Evolutionary conservation across 2,888 invertebrate genomes (phyloP).

Genomic region (Nysson spinosus): DNA sequence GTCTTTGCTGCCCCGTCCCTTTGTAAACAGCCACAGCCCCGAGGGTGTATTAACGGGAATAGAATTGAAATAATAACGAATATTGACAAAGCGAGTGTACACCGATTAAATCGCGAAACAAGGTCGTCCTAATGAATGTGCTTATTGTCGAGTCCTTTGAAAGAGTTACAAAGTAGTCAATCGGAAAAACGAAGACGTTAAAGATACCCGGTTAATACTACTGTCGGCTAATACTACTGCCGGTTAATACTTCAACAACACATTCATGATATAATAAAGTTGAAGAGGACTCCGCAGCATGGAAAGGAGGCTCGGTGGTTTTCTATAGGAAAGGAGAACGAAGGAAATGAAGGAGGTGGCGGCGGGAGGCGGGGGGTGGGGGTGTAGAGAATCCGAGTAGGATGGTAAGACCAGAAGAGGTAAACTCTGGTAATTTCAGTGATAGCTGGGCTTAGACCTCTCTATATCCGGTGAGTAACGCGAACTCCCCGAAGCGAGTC

Average conservation of each 20-base stretch:
- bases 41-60: too few relatives aligned
- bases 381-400: slow-evolving; percentile 28
- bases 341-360: slow-evolving; percentile 28
- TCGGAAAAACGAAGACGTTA: too few relatives aligned
- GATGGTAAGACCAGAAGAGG: slow-evolving; percentile 57
- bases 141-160: too few relatives aligned
- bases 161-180: too few relatives aligned
- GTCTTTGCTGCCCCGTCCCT: too few relatives aligned
- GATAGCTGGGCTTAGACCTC: slow-evolving; percentile 73
- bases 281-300: slow-evolving; percentile 12
- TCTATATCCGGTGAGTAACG: slow-evolving; percentile 68
- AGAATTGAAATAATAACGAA: too few relatives aligned
- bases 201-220: too few relatives aligned
- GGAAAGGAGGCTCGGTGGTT: neutral
- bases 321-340: slow-evolving; percentile 2
- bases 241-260: slow-evolving; percentile 60
- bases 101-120: too few relatives aligned
- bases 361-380: slow-evolving; percentile 2
- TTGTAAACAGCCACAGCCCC: too few relatives aligned
- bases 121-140: too few relatives aligned
- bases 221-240: too few relatives aligned
- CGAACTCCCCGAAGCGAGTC: slow-evolving; percentile 55
- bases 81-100: too few relatives aligned
- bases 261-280: slow-evolving; percentile 61
- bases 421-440: slow-evolving; percentile 73